A percentile compares a stretch with the other conserved stretches of the same genome.
Evolutionary conservation across 2,888 invertebrate genomes (phyloP).

Genomic region (Pocota personata): DNA sequence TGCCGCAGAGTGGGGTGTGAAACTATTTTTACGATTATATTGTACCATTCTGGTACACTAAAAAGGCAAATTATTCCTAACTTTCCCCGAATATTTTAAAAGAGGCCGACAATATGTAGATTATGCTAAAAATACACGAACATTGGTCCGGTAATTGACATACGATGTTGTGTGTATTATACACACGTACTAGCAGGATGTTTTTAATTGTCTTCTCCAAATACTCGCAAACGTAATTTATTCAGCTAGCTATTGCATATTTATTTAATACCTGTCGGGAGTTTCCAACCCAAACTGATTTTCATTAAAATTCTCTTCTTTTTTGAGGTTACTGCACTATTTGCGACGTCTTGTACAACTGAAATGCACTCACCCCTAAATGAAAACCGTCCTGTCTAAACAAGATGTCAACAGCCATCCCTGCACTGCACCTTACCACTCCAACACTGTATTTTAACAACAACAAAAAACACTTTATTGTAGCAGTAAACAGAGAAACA

Average conservation of each 20-base stretch:
- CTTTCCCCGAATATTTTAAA: too few relatives aligned
- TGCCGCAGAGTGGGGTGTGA: too few relatives aligned
- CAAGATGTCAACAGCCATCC: slow-evolving; percentile 30
- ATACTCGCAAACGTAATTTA: slow-evolving; percentile 22
- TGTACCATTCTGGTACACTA: too few relatives aligned
- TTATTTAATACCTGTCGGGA: slow-evolving; percentile 1
- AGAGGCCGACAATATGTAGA: too few relatives aligned
- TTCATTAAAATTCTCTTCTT: slow-evolving; percentile 26
- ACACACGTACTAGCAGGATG: not conserved
- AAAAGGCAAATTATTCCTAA: too few relatives aligned
- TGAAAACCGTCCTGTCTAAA: slow-evolving; percentile 32
- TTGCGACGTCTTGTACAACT: not conserved
- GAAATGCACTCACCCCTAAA: slow-evolving; percentile 23
- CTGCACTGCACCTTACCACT: not conserved
- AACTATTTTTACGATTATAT: too few relatives aligned
- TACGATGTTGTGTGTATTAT: too few relatives aligned
- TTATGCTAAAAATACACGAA: too few relatives aligned
- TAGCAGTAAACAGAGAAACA: slow-evolving; percentile 26
- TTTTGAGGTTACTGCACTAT: slow-evolving; percentile 34
- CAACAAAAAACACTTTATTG: slow-evolving; percentile 24
- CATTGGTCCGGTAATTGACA: too few relatives aligned
- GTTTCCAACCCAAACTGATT: slow-evolving; percentile 18
- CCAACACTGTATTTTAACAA: not conserved
- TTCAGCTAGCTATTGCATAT: slow-evolving; percentile 46
- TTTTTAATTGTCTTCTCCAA: not conserved